phyloP scores from a whole-genome alignment of 2,797 vertebrate species.

The Hipposideros larvatus region DNA sequence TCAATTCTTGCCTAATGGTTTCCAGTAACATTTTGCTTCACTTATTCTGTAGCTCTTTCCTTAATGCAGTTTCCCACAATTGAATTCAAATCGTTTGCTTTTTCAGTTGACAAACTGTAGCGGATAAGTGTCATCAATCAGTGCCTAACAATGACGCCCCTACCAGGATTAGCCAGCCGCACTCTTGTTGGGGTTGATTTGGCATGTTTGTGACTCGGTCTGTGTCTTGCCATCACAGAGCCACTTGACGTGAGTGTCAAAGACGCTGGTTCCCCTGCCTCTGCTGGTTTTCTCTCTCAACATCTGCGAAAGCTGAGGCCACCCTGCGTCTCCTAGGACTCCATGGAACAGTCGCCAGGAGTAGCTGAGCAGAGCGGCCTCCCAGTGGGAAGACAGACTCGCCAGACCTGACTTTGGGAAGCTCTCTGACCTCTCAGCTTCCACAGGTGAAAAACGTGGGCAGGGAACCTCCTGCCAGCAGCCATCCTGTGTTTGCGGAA shows the following conservation, averaged over 20 bases:
- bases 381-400: neutral
- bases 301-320: neutral
- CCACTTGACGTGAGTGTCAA: neutral
- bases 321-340: neutral
- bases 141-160: neutral
- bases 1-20: conserved; percentile 22
- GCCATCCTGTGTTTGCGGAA: no score
- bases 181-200: neutral
- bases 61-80: no score
- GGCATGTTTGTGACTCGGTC: neutral
- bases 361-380: no score
- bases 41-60: conserved; percentile 40
- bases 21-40: conserved; percentile 55
- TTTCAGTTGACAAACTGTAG: neutral
- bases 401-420: neutral
- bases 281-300: neutral
- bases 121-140: neutral
- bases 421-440: neutral
- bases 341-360: neutral
- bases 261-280: no score
- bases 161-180: neutral
- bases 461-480: neutral
- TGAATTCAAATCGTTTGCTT: conserved; percentile 62
- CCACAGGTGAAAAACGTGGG: neutral
- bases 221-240: neutral